Base-by-base conservation (phyloP, 2,888 invertebrate species). In the Clanis bilineata region DNA sequence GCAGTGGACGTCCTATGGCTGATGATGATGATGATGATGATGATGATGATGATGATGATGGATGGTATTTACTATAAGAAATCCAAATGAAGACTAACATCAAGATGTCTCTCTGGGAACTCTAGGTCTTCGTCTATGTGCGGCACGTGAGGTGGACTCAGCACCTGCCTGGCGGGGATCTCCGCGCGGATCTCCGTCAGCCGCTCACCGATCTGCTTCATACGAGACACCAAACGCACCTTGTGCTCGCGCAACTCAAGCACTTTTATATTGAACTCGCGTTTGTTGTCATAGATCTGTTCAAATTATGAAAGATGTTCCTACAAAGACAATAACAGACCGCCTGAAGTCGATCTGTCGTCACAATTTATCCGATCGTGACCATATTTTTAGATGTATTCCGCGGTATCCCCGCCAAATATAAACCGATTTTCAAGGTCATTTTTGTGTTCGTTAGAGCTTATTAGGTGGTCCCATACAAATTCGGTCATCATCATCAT, bases 91-190 rank as follows among this genome's bases (percentile, higher is more conserved):
- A 7, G 22, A 62, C 65, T 64, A 69, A 93, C 93, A 83, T 93
- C 86, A 23, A 94, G 79, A 70, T 94, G 84, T 59, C 82, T 91
- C 68, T 95, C 95, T 0, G 94, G 94, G 69, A 93, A 94, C 72
- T 95, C 94, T 1, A 93, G 68, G 2, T 93, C 85, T 0, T 88
- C 76, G 64, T 93, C 92, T 25, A 94, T 86, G 1, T 74, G 69
- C 0, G 93, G 93, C 36, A 93, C 67, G 0, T 75, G 60, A 0
- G 94, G 93, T 0, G 92, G 85, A 1, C 79, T 66, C 65, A 88
- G 90, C 0, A 83, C 86, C 64, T 86, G 72, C 12, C 85, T 83
- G 4, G 82, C 73, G 0, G 95, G 94, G 66, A 96, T 88, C 72
- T 94, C 94, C 0, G 82, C 64, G 3, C 95, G 94, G 39, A 96